Conservation (phyloP, 2,797 vertebrate genomes). For the Ctenosaura bakeri region DNA sequence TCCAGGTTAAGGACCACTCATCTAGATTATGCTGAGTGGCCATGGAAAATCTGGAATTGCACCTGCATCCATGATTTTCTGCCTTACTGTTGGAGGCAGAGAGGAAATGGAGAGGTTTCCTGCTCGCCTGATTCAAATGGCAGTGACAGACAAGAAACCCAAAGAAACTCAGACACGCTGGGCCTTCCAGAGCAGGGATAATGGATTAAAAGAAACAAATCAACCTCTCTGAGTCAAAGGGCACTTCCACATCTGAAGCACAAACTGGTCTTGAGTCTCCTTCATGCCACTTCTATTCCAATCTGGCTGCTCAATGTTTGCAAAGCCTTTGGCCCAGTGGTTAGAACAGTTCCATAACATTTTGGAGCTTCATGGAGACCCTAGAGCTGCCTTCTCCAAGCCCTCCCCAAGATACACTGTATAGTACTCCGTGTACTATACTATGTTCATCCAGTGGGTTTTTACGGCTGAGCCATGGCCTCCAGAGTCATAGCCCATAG, state of each 20-base stretch:
- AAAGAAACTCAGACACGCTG: background rate
- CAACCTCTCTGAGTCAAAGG: background rate
- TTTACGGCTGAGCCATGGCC: no score
- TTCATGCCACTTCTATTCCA: background rate
- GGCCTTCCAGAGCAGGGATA: background rate
- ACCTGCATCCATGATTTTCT: background rate
- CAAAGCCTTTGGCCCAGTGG: background rate
- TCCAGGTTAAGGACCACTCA: no score
- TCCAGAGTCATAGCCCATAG: no score
- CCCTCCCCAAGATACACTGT: background rate
- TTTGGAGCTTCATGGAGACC: background rate
- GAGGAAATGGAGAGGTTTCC: background rate
- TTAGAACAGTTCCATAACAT: background rate
- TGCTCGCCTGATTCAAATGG: background rate
- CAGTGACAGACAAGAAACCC: background rate
- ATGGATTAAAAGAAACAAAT: background rate
- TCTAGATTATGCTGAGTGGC: rapidly evolving
- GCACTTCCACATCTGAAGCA: background rate
- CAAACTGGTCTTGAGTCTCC: background rate
- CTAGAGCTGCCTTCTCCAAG: background rate
- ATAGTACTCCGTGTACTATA: no score
- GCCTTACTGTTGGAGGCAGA: background rate
- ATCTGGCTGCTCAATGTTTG: background rate
- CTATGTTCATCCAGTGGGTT: no score
- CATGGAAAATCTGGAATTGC: background rate